Evolutionary conservation across 2,113 vertebrate genomes (phyloP), one percentile per base, ranked within the genome.

Genomic region (Paradoxurus hermaphroditus): DNA sequence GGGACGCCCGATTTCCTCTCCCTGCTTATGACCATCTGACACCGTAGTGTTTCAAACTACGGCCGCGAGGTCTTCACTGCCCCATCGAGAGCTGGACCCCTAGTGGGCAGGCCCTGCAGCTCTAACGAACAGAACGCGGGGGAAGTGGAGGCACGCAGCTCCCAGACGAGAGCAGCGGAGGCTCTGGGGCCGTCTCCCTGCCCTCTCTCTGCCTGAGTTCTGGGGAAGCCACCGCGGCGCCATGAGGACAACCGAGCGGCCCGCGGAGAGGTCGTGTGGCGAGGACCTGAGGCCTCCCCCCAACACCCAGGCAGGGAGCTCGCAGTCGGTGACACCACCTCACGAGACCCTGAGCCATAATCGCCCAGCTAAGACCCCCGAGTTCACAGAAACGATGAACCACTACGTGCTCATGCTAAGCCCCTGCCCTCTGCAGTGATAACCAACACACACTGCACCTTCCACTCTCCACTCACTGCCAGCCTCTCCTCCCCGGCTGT

Each of bases 381-480:
- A 15, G 2, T 6, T 14, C 39, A 56, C 18, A 29, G 44, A 6
- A 63, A 15, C 3, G 0, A 31, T 5, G 68, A 46, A 29, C n/a
- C 0, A 4, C 0, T 2, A 7, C 5, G 5, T 0, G 14, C 4
- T 27, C 36, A 8, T 4, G 3, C 2, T 6, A 19, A 39, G 79
- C 41, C 36, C 7, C 51, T 27, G 3, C 4, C 75, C 88, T 36
- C 2, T 13, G 3, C 0, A 12, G 41, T 18, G 53, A 56, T 4
- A 10, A 39, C 13, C 0, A 25, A 5, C 0, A 4, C 4, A 7
- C 51, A 39, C 0, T 1, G 0, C 3, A 3, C 1, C 3, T 21
- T 41, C 7, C 4, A 39, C 46, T 12, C 34, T 5, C 3, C 25
- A 11, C 4, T 18, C 4, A 25, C 46, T 29, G 41, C 81, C 3